Percentiles rank a stretch among this genome's conserved stretches.
These are phyloP conservation scores for Bellardia pandia DNA, from an alignment of 2,888 invertebrate species.

Conservation along the genomic window DNA sequence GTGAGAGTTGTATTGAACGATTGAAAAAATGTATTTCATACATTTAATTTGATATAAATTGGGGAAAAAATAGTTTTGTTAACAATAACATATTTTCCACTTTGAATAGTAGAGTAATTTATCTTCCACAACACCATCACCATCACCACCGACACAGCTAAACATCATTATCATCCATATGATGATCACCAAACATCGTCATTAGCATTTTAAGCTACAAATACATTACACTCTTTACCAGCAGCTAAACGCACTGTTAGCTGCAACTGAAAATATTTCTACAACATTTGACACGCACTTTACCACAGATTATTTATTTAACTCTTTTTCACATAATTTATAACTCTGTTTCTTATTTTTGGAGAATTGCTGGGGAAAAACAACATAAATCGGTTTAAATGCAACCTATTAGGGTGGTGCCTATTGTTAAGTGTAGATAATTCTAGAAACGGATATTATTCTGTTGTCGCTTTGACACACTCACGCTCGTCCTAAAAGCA, in stretches of 20 bases:
- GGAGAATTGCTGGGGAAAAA: conserved; percentile 17
- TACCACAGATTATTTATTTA: conserved; percentile 55
- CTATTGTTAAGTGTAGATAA: background rate
- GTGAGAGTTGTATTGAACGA: conserved; percentile 9
- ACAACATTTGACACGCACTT: conserved; percentile 68
- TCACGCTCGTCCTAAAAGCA: too few species aligned
- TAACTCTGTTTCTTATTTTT: conserved; percentile 39
- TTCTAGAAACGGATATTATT: too few species aligned
- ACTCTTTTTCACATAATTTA: conserved; percentile 51
- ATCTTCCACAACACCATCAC: conserved; percentile 24
- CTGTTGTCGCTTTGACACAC: too few species aligned
- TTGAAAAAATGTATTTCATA: conserved; percentile 9
- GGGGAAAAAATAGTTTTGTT: conserved; percentile 27
- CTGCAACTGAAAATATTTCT: conserved; percentile 43
- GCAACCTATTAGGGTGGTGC: background rate
- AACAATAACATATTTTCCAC: conserved; percentile 16
- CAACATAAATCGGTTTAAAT: background rate
- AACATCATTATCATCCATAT: conserved; percentile 30
- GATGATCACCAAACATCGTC: background rate
- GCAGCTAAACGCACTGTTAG: conserved; percentile 27
- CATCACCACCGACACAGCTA: background rate
- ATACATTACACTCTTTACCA: conserved; percentile 33
- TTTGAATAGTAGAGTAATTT: conserved; percentile 31
- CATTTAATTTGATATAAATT: conserved; percentile 49
- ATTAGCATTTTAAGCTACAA: conserved; percentile 23